Evolutionary conservation across 2,113 vertebrate species (phyloP).

Genomic region (Argyrosomus japonicus): DNA sequence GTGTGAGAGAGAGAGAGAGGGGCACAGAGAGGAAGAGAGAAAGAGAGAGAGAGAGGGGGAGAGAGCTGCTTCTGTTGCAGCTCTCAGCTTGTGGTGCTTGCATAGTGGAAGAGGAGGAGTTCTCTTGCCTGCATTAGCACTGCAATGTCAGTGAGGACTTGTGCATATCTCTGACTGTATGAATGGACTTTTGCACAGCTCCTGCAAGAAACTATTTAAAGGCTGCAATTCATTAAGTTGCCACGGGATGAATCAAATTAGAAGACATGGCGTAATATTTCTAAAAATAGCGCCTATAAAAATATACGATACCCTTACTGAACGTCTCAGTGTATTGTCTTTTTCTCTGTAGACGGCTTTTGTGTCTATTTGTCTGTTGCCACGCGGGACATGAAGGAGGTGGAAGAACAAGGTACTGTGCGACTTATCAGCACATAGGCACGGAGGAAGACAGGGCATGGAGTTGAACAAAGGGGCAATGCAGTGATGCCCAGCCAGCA

Average conservation of each 20-base stretch:
- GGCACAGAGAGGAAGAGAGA: too few species aligned
- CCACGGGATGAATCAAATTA: slow-evolving; percentile 63
- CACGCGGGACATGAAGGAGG: slow-evolving; percentile 18
- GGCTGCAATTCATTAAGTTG: slow-evolving; percentile 67
- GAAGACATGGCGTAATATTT: slow-evolving; percentile 49
- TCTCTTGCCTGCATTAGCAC: slow-evolving; percentile 74
- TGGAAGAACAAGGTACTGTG: slow-evolving; percentile 22
- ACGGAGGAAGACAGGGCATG: slow-evolving; percentile 11
- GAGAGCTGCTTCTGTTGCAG: slow-evolving; percentile 18
- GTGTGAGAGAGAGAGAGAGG: slow-evolving; percentile 5
- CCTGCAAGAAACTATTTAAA: slow-evolving; percentile 68
- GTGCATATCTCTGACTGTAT: slow-evolving; percentile 64
- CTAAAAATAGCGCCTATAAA: slow-evolving; percentile 73
- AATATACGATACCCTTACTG: slow-evolving; percentile 25
- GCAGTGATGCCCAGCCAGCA: slow-evolving; percentile 37
- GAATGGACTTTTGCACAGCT: slow-evolving; percentile 67
- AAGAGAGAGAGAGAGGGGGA: neutral
- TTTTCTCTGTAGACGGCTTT: slow-evolving; percentile 5
- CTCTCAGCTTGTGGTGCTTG: slow-evolving; percentile 52
- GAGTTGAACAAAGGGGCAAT: slow-evolving; percentile 29
- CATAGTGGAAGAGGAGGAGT: slow-evolving; percentile 55
- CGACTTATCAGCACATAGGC: slow-evolving; percentile 46
- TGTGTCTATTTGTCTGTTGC: slow-evolving; percentile 9
- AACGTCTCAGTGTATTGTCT: neutral
- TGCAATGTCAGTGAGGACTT: slow-evolving; percentile 81